Base-by-base conservation (phyloP, 2,888 invertebrate genomes). In the Agrilus biguttatus region DNA sequence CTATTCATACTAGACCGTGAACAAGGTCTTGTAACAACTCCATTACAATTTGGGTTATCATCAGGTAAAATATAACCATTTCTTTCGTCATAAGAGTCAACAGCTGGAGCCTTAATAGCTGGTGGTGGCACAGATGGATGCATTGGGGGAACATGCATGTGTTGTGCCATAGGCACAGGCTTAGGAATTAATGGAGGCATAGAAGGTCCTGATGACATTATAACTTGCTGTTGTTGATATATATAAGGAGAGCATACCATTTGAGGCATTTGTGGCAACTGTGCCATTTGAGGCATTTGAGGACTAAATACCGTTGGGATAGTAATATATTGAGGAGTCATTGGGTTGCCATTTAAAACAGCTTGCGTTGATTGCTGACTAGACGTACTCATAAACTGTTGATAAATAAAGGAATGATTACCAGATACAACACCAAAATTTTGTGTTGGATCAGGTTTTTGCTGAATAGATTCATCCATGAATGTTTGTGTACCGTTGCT, bases 221-320 rank as follows among this genome's bases (percentile, higher is more conserved):
- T 70, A 34, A 72, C 65, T 47, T 71, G 71, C 52, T 72, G 73
- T 47, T 73, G 72, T 49, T 72, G 73, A 53, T 72, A 71, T 55
- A 73, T 59, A 45, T 71, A 73, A 1, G 72, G 73, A 51, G 63
- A 64, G 47, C 46, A 48, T 42, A 46, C 43, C 63, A 48, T 38
- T 44, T 28, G 66, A 5, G 66, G 50, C 65, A 67, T 65, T 44
- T 65, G 23, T 2, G 23, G 5, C 28, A 28, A 10, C 10, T 8
- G 28, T 10, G 28, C 10, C 28, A 28, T 10, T 28, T 28, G 66
- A 69, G 72, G 69, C 67, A 71, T 69, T 49, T 70, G 63, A 14
- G 62, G 70, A 56, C 69, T 71, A 47, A 68, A 63, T 41, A 68
- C 67, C 5, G 65, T 56, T 1, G 71, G 69, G 38, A 73, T 68